Conservation (phyloP, 2,113 vertebrate genomes). For the Ctenomys sociabilis region DNA sequence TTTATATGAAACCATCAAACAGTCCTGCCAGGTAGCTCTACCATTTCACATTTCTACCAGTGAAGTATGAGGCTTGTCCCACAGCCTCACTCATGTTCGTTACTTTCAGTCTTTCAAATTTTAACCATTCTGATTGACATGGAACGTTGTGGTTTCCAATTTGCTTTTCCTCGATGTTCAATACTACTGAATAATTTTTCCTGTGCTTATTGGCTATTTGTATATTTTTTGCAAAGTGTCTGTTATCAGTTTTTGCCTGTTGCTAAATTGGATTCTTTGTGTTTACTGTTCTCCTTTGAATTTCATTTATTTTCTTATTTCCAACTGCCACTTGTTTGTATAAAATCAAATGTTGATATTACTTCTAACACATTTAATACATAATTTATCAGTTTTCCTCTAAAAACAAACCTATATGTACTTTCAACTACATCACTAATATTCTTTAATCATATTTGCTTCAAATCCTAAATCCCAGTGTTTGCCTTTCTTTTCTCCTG, state of each 20-base stretch:
- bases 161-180: conserved; percentile 29
- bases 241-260: background rate
- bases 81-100: background rate
- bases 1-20: background rate
- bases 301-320: conserved; percentile 11
- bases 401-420: conserved; percentile 2
- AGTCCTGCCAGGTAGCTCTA: background rate
- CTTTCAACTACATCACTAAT: background rate
- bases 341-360: conserved; percentile 48
- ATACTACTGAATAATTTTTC: background rate
- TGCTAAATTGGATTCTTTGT: background rate
- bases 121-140: background rate
- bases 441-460: conserved; percentile 9
- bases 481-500: background rate
- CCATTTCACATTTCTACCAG: background rate
- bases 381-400: conserved; percentile 23
- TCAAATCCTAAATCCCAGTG: background rate
- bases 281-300: conserved; percentile 48
- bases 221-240: background rate
- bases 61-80: background rate
- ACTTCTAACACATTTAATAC: conserved; percentile 35
- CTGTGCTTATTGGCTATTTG: background rate
- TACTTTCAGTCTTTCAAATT: background rate
- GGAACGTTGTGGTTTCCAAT: conserved; percentile 16
- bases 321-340: conserved; percentile 15